phyloP scores from a whole-genome alignment of 2,888 invertebrate genomes.

The Dynastes maya region DNA sequence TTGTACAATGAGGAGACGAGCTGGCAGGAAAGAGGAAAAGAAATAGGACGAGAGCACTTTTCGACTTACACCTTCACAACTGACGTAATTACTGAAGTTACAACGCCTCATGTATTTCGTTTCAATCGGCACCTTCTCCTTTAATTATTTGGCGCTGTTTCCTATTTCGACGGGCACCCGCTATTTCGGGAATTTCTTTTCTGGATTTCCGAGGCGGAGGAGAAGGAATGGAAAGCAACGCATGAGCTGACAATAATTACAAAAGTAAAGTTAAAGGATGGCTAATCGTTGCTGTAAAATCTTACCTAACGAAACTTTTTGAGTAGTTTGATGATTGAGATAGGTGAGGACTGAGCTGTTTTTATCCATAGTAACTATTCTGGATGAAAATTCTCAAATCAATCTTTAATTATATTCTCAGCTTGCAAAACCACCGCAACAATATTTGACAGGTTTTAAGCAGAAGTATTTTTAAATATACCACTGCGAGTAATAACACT shows the following conservation, averaged over 20 bases:
- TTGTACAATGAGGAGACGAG: not conserved
- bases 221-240: not conserved
- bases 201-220: conserved; percentile 9
- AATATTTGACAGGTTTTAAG: too few relatives aligned
- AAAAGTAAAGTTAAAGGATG: not conserved
- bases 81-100: conserved; percentile 37
- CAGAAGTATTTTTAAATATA: too few relatives aligned
- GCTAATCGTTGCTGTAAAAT: too few relatives aligned
- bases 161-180: conserved; percentile 5
- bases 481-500: too few relatives aligned
- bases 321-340: too few relatives aligned
- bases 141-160: conserved; percentile 35
- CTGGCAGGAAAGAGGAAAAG: conserved; percentile 14
- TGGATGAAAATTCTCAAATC: too few relatives aligned
- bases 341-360: too few relatives aligned
- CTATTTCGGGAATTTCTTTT: conserved; percentile 34
- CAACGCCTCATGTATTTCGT: conserved; percentile 44
- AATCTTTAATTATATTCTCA: too few relatives aligned
- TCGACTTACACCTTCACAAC: conserved; percentile 16
- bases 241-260: not conserved
- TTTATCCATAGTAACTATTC: too few relatives aligned
- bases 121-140: conserved; percentile 43
- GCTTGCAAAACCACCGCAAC: too few relatives aligned
- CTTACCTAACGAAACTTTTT: too few relatives aligned
- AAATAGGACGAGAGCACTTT: not conserved